These are phyloP conservation scores for Sitophilus oryzae DNA, from an alignment of 1,140 invertebrate genomes.

Conservation along the genomic window DNA sequence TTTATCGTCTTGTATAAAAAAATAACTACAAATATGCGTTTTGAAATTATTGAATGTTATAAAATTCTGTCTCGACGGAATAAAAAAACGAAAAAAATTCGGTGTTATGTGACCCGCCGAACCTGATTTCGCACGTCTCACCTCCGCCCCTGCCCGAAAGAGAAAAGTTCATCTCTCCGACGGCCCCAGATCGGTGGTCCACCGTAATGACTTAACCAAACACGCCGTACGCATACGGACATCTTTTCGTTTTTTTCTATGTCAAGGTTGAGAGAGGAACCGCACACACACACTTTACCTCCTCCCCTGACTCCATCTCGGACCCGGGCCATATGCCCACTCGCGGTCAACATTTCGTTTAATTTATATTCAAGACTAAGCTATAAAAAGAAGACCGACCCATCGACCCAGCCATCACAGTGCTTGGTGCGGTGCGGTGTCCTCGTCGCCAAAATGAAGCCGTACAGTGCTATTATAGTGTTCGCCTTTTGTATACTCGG, in stretches of 20 bases:
- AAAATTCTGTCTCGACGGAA: too few relatives aligned
- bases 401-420: slow-evolving; percentile 8
- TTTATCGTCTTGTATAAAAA: too few relatives aligned
- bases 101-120: too few relatives aligned
- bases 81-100: too few relatives aligned
- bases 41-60: too few relatives aligned
- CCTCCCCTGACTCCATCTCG: neutral
- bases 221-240: too few relatives aligned
- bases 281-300: slow-evolving; percentile 10
- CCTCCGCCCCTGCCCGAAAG: slow-evolving; percentile 13
- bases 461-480: slow-evolving; percentile 15
- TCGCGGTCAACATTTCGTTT: slow-evolving; percentile 6
- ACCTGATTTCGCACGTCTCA: neutral
- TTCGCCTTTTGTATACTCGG: slow-evolving; percentile 15
- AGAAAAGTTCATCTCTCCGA: neutral
- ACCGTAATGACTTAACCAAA: slow-evolving; percentile 16
- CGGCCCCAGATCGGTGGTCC: slow-evolving; percentile 8
- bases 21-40: too few relatives aligned
- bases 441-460: slow-evolving; percentile 16
- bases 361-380: slow-evolving; percentile 23
- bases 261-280: slow-evolving; percentile 24
- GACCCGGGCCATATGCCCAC: neutral
- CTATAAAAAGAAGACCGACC: slow-evolving; percentile 22
- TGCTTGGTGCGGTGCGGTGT: slow-evolving; percentile 20
- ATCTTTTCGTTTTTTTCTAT: slow-evolving; percentile 27